These are phyloP conservation scores for Tetrao urogallus DNA, from an alignment of 2,113 vertebrate species.

Conservation along the genomic window DNA sequence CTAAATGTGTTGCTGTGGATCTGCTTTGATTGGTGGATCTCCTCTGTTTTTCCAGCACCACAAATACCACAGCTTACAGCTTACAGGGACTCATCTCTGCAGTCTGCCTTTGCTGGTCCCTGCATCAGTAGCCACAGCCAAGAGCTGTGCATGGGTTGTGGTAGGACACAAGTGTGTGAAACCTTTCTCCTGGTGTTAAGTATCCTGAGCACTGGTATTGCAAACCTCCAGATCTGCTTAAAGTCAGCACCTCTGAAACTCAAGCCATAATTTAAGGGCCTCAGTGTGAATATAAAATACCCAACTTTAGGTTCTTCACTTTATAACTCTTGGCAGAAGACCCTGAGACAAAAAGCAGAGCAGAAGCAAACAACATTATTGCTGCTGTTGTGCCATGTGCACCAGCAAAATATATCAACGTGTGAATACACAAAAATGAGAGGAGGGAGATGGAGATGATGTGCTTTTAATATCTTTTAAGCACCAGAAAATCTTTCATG, in stretches of 20 bases:
- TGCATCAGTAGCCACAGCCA: background rate
- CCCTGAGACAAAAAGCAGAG: conserved; percentile 51
- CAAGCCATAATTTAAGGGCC: background rate
- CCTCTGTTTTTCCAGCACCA: background rate
- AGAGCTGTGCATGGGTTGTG: rapidly evolving
- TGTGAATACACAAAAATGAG: conserved; percentile 34
- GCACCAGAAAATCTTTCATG: conserved; percentile 60
- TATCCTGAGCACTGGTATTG: background rate
- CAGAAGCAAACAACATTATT: conserved; percentile 34
- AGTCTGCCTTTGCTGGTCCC: background rate
- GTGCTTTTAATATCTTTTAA: conserved; percentile 72
- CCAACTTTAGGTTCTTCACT: background rate
- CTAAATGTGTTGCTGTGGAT: background rate
- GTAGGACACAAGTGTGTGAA: background rate
- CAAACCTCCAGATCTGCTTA: background rate
- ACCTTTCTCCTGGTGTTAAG: background rate
- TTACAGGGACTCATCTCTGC: background rate
- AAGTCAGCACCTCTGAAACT: conserved; percentile 14
- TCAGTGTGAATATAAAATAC: background rate
- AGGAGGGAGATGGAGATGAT: conserved; percentile 55
- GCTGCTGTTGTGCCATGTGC: conserved; percentile 41
- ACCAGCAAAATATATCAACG: conserved; percentile 58
- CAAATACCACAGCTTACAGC: background rate
- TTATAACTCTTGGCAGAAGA: conserved; percentile 17
- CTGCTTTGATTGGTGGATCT: background rate